Conservation (phyloP, 2,113 vertebrate species). For the Anhinga rufa region DNA sequence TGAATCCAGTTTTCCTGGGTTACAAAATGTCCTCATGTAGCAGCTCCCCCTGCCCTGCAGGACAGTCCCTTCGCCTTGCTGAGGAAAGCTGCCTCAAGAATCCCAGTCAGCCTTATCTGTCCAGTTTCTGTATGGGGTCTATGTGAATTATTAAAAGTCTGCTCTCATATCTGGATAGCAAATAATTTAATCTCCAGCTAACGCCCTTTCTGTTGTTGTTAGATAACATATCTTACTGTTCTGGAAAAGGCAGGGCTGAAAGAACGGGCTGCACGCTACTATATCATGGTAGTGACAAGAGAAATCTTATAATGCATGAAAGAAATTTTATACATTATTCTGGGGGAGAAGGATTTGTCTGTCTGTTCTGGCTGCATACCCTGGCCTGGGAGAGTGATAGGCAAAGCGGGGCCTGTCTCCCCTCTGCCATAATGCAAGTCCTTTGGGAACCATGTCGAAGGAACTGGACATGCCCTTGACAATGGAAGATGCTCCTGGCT, state of each 20-base stretch:
- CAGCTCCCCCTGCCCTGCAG: background rate
- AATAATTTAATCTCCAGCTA: background rate
- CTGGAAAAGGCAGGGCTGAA: background rate
- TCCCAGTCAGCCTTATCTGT: background rate
- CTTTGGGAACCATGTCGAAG: rapidly evolving
- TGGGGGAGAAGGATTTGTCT: background rate
- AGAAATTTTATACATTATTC: background rate
- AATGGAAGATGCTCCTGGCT: background rate
- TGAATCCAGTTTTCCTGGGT: background rate
- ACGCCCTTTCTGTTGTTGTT: background rate
- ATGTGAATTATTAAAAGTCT: background rate
- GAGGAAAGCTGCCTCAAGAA: background rate
- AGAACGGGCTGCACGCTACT: background rate
- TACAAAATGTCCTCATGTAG: background rate
- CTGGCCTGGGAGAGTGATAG: background rate
- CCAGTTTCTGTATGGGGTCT: background rate
- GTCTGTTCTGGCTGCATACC: background rate
- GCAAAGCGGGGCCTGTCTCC: background rate
- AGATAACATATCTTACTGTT: background rate
- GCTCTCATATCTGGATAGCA: background rate
- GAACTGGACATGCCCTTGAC: background rate
- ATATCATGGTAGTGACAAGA: background rate
- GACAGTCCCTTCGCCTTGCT: background rate
- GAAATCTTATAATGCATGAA: background rate
- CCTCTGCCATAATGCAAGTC: background rate